Base-by-base conservation (phyloP, 2,797 vertebrate genomes). In the Ctenopoma multispine region DNA sequence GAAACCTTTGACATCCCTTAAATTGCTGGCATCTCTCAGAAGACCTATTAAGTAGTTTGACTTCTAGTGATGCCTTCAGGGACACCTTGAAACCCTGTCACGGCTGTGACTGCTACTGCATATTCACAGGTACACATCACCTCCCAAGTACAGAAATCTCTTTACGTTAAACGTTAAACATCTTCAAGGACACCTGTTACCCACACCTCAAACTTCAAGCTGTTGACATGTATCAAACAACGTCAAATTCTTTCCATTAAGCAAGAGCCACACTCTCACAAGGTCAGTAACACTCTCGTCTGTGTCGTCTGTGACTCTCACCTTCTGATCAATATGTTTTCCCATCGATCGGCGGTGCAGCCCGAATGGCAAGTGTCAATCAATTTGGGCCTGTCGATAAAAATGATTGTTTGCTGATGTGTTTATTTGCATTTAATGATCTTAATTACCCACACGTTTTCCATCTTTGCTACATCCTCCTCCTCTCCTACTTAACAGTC, bases 371-470 rank as follows among this genome's bases (percentile, higher is more conserved):
- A 48, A 77, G 67, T 73, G 84, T 82, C 88, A 83, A 83, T 88
- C 86, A 87, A 84, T 86, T 67, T 6, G 59, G 7, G 1, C 7
- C 6, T 11, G 67, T 73, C 76, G 1, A 85, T 89, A 84, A 85
- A 89, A 85, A 84, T 84, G 65, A 85, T 84, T 17, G 50, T 23
- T 48, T 4, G 27, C 75, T 67, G 14, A 71, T 79, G 55, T 70
- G 80, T 82, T 83, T 77, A 89, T 90, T 88, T 86, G 81, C 84
- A 88, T 92, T 82, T 85, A 86, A 86, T 81, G 78, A 83, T 71
- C 60, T 76, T 75, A 70, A 80, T 85, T 84, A 83, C 47, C n/a
- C 59, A 51, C 64, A 43, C 24, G 44, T 27, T 64, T 23, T 31
- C 55, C 18, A 34, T 23, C 60, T 15, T 20, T 18, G n/a, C 15